phyloP scores from a whole-genome alignment of 2,888 invertebrate species.

The Cosmorhoe ocellata region DNA sequence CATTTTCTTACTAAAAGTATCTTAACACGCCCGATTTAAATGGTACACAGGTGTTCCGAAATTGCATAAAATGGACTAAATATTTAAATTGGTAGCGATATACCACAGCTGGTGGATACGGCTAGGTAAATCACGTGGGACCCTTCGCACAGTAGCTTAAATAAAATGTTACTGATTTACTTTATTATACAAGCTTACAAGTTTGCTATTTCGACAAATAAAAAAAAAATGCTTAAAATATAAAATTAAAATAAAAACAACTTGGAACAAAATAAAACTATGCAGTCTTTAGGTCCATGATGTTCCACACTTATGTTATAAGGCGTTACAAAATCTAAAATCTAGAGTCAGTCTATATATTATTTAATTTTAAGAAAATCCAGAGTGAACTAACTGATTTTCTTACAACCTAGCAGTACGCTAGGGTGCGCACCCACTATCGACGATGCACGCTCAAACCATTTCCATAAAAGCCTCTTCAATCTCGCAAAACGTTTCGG shows the following conservation, averaged over 20 bases:
- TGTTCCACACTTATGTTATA: too few species aligned
- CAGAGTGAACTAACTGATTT: conserved; percentile 4
- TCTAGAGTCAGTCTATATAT: too few species aligned
- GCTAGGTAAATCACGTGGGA: not conserved
- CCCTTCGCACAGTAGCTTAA: too few species aligned
- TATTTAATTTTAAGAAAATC: too few species aligned
- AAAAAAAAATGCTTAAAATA: too few species aligned
- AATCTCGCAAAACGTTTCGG: conserved; percentile 78
- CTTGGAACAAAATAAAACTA: too few species aligned
- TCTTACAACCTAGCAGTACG: conserved; percentile 25
- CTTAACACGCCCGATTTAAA: conserved; percentile 50
- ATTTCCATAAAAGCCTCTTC: conserved; percentile 83
- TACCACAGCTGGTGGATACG: conserved; percentile 22
- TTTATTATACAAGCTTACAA: too few species aligned
- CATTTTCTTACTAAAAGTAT: conserved; percentile 1
- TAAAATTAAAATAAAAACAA: too few species aligned
- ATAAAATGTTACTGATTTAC: too few species aligned
- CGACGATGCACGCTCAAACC: conserved; percentile 71
- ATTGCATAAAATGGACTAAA: conserved; percentile 66
- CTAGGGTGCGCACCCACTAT: conserved; percentile 48
- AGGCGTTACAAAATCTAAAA: too few species aligned
- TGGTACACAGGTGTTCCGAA: conserved; percentile 69
- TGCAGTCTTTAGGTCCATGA: too few species aligned
- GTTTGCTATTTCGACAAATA: too few species aligned
- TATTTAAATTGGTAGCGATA: conserved; percentile 72